phyloP scores from a whole-genome alignment of 2,113 vertebrate genomes.

The Rana temporaria region DNA sequence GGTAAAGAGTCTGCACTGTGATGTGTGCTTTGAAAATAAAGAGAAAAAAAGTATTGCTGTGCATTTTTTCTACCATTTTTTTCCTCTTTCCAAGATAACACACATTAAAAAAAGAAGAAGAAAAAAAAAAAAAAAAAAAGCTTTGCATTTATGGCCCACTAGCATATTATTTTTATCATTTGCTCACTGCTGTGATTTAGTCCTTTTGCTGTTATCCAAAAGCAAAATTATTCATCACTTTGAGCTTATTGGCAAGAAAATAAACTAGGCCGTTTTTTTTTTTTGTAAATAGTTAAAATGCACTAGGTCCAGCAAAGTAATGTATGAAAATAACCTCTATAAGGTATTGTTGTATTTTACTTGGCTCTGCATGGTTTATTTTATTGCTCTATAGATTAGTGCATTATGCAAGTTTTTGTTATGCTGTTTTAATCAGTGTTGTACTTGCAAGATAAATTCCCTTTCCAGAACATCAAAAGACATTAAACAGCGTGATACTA shows the following conservation, averaged over 20 bases:
- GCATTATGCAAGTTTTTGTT: slow-evolving; percentile 8
- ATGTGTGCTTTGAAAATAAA: slow-evolving; percentile 38
- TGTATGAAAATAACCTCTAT: slow-evolving; percentile 21
- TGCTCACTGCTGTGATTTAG: slow-evolving; percentile 49
- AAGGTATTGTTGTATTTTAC: slow-evolving; percentile 5
- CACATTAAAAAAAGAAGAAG: slow-evolving; percentile 55
- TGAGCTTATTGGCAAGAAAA: slow-evolving; percentile 53
- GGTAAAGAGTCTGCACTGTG: background rate
- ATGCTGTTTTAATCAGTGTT: slow-evolving; percentile 17
- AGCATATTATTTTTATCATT: slow-evolving; percentile 55
- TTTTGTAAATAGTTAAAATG: slow-evolving; percentile 53
- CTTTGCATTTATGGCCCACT: slow-evolving; percentile 53
- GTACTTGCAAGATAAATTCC: background rate
- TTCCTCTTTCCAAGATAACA: slow-evolving; percentile 36
- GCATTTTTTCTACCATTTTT: slow-evolving; percentile 32
- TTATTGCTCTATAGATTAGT: background rate
- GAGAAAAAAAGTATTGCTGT: slow-evolving; percentile 4
- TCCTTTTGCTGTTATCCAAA: slow-evolving; percentile 55
- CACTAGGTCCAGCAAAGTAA: background rate
- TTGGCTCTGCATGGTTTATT: slow-evolving; percentile 12
- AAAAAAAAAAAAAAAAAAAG: slow-evolving; percentile 20
- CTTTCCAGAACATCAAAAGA: slow-evolving; percentile 2
- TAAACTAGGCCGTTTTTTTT: slow-evolving; percentile 31
- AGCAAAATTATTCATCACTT: slow-evolving; percentile 40
- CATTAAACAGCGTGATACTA: background rate